phyloP scores from a whole-genome alignment of 37 sponge, comb jelly and placozoan genomes.

The Aplysina aerophoba region DNA sequence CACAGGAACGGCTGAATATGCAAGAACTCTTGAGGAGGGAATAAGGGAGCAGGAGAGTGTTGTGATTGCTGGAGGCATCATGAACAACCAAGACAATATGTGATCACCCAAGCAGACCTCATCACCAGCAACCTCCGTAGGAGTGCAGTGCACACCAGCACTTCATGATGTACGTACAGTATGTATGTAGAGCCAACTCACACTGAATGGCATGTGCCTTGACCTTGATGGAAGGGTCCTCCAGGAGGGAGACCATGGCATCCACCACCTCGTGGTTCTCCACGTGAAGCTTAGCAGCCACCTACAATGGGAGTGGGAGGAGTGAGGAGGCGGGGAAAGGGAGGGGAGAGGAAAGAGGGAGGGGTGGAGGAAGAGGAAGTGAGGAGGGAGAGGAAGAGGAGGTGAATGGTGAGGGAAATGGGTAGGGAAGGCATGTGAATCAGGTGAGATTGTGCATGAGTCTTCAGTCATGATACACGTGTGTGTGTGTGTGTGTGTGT shows the following conservation, averaged over 20 bases:
- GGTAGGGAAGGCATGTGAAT: neutral
- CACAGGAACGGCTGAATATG: too few relatives aligned
- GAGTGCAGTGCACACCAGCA: too few relatives aligned
- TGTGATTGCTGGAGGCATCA: too few relatives aligned
- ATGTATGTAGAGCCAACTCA: conserved; percentile 34
- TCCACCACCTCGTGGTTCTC: conserved; percentile 35
- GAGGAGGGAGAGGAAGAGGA: neutral
- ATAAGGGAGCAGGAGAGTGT: too few relatives aligned
- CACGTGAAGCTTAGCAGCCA: conserved; percentile 61
- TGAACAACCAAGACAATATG: too few relatives aligned
- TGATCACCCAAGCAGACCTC: too few relatives aligned
- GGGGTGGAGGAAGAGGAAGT: neutral
- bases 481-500: neutral
- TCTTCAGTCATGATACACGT: neutral
- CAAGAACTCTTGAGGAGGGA: too few relatives aligned
- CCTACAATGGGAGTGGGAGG: conserved; percentile 13
- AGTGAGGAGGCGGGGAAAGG: neutral
- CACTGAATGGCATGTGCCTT: conserved; percentile 76
- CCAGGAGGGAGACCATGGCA: conserved; percentile 50
- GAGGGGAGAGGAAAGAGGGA: neutral
- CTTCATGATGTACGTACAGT: too few relatives aligned
- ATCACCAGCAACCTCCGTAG: too few relatives aligned
- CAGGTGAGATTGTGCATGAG: too few relatives aligned
- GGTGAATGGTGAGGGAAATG: neutral
- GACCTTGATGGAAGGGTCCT: conserved; percentile 67